Conservation (phyloP, 1,140 invertebrate species). For the Brachionus rotundiformis region DNA sequence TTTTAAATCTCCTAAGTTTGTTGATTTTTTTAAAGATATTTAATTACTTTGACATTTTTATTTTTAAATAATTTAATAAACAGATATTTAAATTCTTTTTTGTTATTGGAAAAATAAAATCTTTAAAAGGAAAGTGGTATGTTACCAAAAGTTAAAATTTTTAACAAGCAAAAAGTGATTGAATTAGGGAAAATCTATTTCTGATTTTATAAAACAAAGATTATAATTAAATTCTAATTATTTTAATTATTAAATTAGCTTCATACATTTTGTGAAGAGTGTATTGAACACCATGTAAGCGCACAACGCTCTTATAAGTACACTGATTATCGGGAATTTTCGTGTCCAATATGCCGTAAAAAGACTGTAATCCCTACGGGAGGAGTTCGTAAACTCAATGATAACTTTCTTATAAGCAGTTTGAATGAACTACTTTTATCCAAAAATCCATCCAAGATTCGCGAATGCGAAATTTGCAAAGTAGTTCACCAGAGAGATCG, state of each 20-base stretch:
- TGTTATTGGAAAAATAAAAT: too few species aligned
- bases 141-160: too few species aligned
- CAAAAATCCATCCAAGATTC: conserved; percentile 30
- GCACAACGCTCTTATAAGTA: conserved; percentile 50
- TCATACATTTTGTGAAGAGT: conserved; percentile 52
- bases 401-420: conserved; percentile 65
- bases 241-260: neutral
- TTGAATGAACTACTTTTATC: conserved; percentile 60
- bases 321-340: conserved; percentile 59
- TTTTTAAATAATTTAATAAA: too few species aligned
- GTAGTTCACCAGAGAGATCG: conserved; percentile 61
- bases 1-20: too few species aligned
- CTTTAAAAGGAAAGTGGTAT: too few species aligned
- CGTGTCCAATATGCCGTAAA: conserved; percentile 65
- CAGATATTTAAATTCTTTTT: too few species aligned
- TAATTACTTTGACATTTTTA: too few species aligned
- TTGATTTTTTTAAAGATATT: too few species aligned
- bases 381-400: conserved; percentile 64
- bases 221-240: too few species aligned
- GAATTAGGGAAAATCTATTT: too few species aligned
- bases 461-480: conserved; percentile 65
- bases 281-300: conserved; percentile 47
- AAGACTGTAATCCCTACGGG: conserved; percentile 64
- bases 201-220: neutral
- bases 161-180: too few species aligned